Evolutionary conservation across 2,113 vertebrate species (phyloP).

Genomic region (Heteronetta atricapilla): DNA sequence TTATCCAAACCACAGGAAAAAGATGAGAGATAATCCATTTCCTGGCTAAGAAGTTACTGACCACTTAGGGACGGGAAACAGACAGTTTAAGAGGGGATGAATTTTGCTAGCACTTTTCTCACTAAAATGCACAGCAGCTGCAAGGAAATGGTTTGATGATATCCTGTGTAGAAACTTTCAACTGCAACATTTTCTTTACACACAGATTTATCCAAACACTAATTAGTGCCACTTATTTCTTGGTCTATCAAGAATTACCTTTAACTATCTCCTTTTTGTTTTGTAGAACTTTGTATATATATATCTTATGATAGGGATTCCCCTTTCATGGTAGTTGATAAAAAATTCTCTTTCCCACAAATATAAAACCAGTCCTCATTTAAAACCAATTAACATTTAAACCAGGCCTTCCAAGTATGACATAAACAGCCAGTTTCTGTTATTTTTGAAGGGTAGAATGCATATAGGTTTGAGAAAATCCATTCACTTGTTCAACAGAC

Average conservation of each 20-base stretch:
- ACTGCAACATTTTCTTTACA: not conserved
- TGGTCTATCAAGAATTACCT: not conserved
- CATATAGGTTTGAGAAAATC: constrained; percentile 45
- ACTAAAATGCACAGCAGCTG: not conserved
- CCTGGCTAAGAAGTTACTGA: not conserved
- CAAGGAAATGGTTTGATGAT: not conserved
- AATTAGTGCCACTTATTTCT: not conserved
- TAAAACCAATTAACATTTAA: constrained; percentile 68
- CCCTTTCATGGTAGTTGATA: not conserved
- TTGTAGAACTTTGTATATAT: not conserved
- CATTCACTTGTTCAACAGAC: constrained; percentile 55
- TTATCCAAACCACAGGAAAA: constrained; percentile 12
- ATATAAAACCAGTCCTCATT: not conserved
- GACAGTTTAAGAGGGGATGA: not conserved
- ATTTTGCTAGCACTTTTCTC: not conserved
- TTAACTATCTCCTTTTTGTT: not conserved
- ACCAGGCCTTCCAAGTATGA: constrained; percentile 31
- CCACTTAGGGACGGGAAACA: not conserved
- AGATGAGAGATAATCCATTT: constrained; percentile 8
- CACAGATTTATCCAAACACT: not conserved
- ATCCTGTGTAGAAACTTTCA: not conserved
- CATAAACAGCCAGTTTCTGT: constrained; percentile 47
- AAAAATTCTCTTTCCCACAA: constrained; percentile 49
- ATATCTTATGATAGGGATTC: not conserved
- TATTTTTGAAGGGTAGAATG: constrained; percentile 30